A percentile compares a stretch with the other conserved stretches of the same genome.
These are phyloP conservation scores for Anaspis maculata DNA, from an alignment of 2,888 invertebrate species.

Conservation along the genomic window DNA sequence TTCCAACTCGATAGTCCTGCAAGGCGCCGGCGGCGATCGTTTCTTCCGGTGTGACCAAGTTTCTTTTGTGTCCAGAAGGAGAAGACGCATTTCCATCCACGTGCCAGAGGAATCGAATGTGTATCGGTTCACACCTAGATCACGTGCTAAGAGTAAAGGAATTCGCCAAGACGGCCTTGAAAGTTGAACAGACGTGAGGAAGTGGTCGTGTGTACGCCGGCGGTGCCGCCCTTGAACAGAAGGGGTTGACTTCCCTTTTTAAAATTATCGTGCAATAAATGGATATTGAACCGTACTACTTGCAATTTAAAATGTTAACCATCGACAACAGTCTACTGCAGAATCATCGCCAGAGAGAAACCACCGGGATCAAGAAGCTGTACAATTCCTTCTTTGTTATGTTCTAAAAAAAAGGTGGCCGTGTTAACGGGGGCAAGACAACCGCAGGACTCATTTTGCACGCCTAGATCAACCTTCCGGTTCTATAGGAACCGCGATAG, in stretches of 20 bases:
- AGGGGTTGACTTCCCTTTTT: slow-evolving; percentile 17
- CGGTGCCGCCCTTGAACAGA: slow-evolving; percentile 16
- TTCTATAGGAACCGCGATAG: no score
- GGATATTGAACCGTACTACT: slow-evolving; percentile 40
- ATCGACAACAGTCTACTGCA: slow-evolving; percentile 68
- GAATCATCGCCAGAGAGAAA: slow-evolving; percentile 75
- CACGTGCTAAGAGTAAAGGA: slow-evolving; percentile 1
- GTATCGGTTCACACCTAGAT: no score
- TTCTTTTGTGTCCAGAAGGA: no score
- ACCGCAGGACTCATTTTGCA: slow-evolving; percentile 12
- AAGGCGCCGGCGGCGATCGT: slow-evolving; percentile 8
- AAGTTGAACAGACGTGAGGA: slow-evolving; percentile 2
- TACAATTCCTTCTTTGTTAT: slow-evolving; percentile 83
- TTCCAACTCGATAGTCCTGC: slow-evolving; percentile 12
- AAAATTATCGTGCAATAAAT: slow-evolving; percentile 35
- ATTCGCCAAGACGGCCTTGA: slow-evolving; percentile 38
- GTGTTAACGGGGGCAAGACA: slow-evolving; percentile 11
- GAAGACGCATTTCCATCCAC: no score
- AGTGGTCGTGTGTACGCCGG: slow-evolving; percentile 13
- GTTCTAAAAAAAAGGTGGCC: slow-evolving; percentile 52
- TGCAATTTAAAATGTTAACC: slow-evolving; percentile 54
- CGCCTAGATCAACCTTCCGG: not conserved
- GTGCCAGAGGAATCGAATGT: no score
- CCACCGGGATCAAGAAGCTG: slow-evolving; percentile 77
- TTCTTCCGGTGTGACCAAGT: not conserved